A percentile compares a stretch with the other conserved stretches of the same genome.
These are phyloP conservation scores for Nycteola revayana DNA, from an alignment of 2,888 invertebrate species.

Conservation along the genomic window DNA sequence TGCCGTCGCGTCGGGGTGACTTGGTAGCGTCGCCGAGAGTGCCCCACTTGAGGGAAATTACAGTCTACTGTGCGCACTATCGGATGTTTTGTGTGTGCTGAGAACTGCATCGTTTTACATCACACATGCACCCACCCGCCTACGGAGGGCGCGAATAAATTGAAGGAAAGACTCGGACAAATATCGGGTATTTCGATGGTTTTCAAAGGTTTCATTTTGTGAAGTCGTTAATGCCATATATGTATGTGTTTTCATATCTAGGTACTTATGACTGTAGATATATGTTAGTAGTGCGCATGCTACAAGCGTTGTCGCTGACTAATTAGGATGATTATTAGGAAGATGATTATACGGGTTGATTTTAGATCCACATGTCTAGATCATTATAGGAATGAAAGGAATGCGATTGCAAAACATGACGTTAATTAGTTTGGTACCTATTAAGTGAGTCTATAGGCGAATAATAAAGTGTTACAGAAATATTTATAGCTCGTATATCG, in stretches of 20 bases:
- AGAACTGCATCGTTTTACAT: slow-evolving; percentile 46
- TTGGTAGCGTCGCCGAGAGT: slow-evolving; percentile 39
- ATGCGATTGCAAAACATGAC: too few relatives aligned
- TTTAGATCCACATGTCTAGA: too few relatives aligned
- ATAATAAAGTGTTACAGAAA: background rate
- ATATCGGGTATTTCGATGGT: slow-evolving; percentile 38
- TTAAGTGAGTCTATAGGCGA: too few relatives aligned
- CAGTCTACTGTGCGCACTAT: slow-evolving; percentile 57
- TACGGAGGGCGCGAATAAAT: slow-evolving; percentile 30
- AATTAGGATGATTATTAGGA: too few relatives aligned
- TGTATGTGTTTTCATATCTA: too few relatives aligned
- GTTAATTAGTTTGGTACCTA: too few relatives aligned
- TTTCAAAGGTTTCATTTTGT: slow-evolving; percentile 32
- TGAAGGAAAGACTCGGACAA: slow-evolving; percentile 21
- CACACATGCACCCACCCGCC: slow-evolving; percentile 44
- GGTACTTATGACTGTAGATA: too few relatives aligned
- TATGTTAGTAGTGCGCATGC: background rate
- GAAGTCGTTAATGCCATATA: background rate
- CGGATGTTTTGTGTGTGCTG: slow-evolving; percentile 53
- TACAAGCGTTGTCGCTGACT: too few relatives aligned
- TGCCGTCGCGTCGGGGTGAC: slow-evolving; percentile 47
- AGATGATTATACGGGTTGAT: background rate
- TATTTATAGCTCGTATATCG: too few relatives aligned
- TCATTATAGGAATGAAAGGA: background rate
- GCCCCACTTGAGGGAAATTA: slow-evolving; percentile 70